These are phyloP conservation scores for Recurvirostra avosetta DNA, from an alignment of 2,113 vertebrate species.

Conservation along the genomic window DNA sequence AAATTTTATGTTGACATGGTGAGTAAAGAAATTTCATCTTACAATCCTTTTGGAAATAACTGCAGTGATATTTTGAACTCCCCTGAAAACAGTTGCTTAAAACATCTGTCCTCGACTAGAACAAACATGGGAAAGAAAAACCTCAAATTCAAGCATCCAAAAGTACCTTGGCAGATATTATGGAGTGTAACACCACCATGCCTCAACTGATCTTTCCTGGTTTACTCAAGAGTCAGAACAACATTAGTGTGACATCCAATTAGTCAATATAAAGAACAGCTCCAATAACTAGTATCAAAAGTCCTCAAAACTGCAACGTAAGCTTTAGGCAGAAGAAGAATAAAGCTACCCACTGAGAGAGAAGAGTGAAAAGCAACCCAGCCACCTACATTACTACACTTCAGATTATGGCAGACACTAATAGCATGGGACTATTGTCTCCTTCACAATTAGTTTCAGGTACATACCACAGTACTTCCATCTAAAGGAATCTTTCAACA, in stretches of 20 bases:
- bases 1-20: not conserved
- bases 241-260: slow-evolving; percentile 61
- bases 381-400: slow-evolving; percentile 45
- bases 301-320: slow-evolving; percentile 44
- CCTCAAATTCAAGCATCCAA: slow-evolving; percentile 13
- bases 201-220: slow-evolving; percentile 3
- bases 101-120: slow-evolving; percentile 43
- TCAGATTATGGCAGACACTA: slow-evolving; percentile 50
- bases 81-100: slow-evolving; percentile 35
- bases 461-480: slow-evolving; percentile 37
- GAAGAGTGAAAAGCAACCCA: slow-evolving; percentile 31
- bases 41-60: not conserved
- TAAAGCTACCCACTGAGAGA: slow-evolving; percentile 40
- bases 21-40: not conserved
- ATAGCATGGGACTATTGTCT: slow-evolving; percentile 2
- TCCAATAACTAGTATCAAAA: slow-evolving; percentile 50
- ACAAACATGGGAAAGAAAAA: slow-evolving; percentile 49
- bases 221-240: slow-evolving; percentile 25
- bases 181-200: slow-evolving; percentile 33
- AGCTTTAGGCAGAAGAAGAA: slow-evolving; percentile 73
- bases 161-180: slow-evolving; percentile 29
- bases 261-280: slow-evolving; percentile 45
- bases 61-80: slow-evolving; percentile 49
- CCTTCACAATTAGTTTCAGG: slow-evolving; percentile 43
- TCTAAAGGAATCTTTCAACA: slow-evolving; percentile 34